phyloP scores from a whole-genome alignment of 1,140 invertebrate genomes.

The Drosophila watanabei region DNA sequence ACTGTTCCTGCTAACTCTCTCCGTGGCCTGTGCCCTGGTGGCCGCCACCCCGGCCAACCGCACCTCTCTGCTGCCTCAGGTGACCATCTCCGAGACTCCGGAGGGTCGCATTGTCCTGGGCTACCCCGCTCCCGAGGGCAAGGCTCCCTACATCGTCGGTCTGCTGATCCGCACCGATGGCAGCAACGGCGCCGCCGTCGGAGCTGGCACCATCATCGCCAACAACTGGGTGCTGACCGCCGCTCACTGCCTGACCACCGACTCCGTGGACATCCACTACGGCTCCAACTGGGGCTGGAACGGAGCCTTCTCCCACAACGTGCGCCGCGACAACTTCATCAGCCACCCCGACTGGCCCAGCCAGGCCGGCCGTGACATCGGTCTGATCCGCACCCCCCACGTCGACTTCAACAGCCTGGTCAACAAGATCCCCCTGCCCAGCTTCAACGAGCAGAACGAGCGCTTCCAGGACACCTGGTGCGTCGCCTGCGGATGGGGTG shows the following conservation, averaged over 20 bases:
- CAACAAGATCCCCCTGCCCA: slow-evolving; percentile 53
- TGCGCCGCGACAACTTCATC: slow-evolving; percentile 58
- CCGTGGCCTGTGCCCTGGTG: slow-evolving; percentile 27
- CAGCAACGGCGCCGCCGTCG: slow-evolving; percentile 55
- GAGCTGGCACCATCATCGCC: slow-evolving; percentile 88
- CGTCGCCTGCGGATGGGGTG: slow-evolving; percentile 67
- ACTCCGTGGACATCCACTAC: slow-evolving; percentile 66
- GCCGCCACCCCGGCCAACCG: slow-evolving; percentile 27
- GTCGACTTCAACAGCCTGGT: slow-evolving; percentile 41
- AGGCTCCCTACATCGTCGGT: slow-evolving; percentile 86
- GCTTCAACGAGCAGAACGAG: slow-evolving; percentile 27
- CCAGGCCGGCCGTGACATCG: slow-evolving; percentile 59
- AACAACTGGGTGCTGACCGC: slow-evolving; percentile 87
- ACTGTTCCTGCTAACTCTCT: slow-evolving; percentile 29
- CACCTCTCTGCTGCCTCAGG: slow-evolving; percentile 1
- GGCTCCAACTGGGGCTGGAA: slow-evolving; percentile 60
- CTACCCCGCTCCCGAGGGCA: slow-evolving; percentile 68
- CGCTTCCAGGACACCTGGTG: slow-evolving; percentile 51
- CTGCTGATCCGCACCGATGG: slow-evolving; percentile 77
- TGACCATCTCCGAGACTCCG: slow-evolving; percentile 3
- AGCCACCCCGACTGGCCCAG: slow-evolving; percentile 50
- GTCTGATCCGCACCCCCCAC: slow-evolving; percentile 50
- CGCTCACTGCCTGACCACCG: slow-evolving; percentile 86
- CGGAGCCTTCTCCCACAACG: slow-evolving; percentile 38
- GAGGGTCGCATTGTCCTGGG: slow-evolving; percentile 63